phyloP scores from a whole-genome alignment of 2,113 vertebrate species.

The Girardinichthys multiradiatus region DNA sequence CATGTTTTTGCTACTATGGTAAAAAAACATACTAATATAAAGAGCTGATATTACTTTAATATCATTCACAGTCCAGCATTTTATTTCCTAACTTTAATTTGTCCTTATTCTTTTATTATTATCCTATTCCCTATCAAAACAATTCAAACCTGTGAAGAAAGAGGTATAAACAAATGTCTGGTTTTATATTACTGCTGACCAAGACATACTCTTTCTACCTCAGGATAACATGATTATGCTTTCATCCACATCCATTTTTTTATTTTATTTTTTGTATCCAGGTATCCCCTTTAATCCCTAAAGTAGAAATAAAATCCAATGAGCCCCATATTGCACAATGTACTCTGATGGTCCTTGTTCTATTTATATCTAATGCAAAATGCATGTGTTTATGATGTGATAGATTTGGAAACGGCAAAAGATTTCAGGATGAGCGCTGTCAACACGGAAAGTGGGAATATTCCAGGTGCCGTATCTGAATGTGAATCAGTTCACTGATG shows the following conservation, averaged over 20 bases:
- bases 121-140: background rate
- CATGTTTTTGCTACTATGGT: too few relatives aligned
- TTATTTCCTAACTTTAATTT: too few relatives aligned
- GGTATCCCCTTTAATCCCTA: too few relatives aligned
- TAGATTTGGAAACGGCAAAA: constrained; percentile 20
- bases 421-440: constrained; percentile 2
- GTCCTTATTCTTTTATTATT: too few relatives aligned
- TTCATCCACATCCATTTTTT: too few relatives aligned
- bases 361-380: background rate
- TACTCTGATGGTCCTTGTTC: background rate
- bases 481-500: background rate
- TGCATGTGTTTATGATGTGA: constrained; percentile 32
- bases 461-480: constrained; percentile 50
- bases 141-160: background rate
- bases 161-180: background rate
- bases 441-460: constrained; percentile 24
- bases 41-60: too few relatives aligned
- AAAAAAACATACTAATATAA: too few relatives aligned
- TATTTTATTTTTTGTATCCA: too few relatives aligned
- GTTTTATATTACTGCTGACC: too few relatives aligned
- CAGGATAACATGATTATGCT: too few relatives aligned
- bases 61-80: too few relatives aligned
- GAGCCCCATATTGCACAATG: background rate
- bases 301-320: background rate
- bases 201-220: too few relatives aligned